Evolutionary conservation across 1,140 invertebrate species (phyloP), one percentile per base, ranked within the genome.

Genomic region (Anastatus disparis): DNA sequence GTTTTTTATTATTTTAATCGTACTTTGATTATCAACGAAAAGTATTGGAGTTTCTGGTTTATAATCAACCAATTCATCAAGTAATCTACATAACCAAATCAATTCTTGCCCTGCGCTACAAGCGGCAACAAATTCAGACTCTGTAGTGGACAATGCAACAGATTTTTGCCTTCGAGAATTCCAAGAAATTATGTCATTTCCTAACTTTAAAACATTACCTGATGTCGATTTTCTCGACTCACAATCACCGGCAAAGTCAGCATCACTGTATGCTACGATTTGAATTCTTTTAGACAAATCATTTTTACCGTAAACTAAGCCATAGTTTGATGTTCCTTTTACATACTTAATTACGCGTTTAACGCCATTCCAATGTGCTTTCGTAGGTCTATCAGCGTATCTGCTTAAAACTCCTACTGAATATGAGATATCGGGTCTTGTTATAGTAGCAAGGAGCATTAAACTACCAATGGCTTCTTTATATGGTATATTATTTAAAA

Each of bases 351-450:
- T 35, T 29, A 80, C 70, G 10, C 75, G 38, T 65, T 77, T 81
- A n/a, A 75, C 72, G 29, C 68, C 62, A 31, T 46, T 62, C 59
- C 40, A 62, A 24, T 59, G 35, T 2, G 20, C 35, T 59, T 12
- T 3, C 29, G 12, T 62, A 8, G 75, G 72, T 53, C 72, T 74
- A 13, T 68, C 64, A 12, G 65, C 48, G 58, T 76, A 79, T 70
- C 53, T 56, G 31, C 76, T 75, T 9, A 79, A 55, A n/a, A n/a
- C n/a, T n/a, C n/a, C n/a, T n/a, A n/a, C n/a, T n/a, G n/a, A n/a
- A n/a, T n/a, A n/a, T n/a, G 82, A 66, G 42, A 88, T 84, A 76
- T 88, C 86, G 35, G 86, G 86, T 61, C 87, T 73, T 7, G 85
- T 86, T 2, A 75, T 58, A 3, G 82, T 77, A 10, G 84, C 70